phyloP scores from a whole-genome alignment of 1,140 invertebrate species.

The Drosophila sturtevanti region DNA sequence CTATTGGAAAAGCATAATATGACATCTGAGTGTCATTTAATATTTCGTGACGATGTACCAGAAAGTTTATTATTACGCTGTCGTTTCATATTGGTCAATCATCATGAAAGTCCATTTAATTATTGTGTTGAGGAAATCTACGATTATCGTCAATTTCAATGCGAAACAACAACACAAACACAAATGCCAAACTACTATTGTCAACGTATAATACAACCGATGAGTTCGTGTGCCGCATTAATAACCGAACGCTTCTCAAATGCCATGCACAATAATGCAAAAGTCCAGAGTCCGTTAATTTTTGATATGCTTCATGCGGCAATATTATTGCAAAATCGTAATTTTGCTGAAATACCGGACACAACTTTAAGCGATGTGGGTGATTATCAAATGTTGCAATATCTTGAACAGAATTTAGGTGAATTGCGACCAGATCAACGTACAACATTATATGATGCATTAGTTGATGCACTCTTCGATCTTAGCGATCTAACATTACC shows the following conservation, averaged over 20 bases:
- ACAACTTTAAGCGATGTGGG: slow-evolving; percentile 84
- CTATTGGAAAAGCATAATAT: slow-evolving; percentile 85
- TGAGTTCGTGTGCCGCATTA: slow-evolving; percentile 89
- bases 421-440: slow-evolving; percentile 43
- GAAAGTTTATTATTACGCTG: slow-evolving; percentile 81
- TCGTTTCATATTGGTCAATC: slow-evolving; percentile 89
- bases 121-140: slow-evolving; percentile 86
- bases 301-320: slow-evolving; percentile 84
- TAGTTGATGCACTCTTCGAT: slow-evolving; percentile 85
- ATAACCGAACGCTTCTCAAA: slow-evolving; percentile 70
- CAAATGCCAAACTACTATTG: slow-evolving; percentile 76
- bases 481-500: slow-evolving; percentile 83
- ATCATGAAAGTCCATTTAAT: slow-evolving; percentile 85
- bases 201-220: slow-evolving; percentile 84
- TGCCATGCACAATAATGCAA: slow-evolving; percentile 37
- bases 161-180: slow-evolving; percentile 62
- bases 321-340: slow-evolving; percentile 89
- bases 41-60: slow-evolving; percentile 85
- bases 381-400: slow-evolving; percentile 33
- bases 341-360: slow-evolving; percentile 84
- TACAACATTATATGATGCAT: slow-evolving; percentile 82
- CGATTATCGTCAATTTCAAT: slow-evolving; percentile 88
- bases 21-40: slow-evolving; percentile 81
- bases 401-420: slow-evolving; percentile 83
- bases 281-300: slow-evolving; percentile 43